A percentile compares a stretch with the other conserved stretches of the same genome.
These are phyloP conservation scores for Orthonyx spaldingii DNA, from an alignment of 2,113 vertebrate species.

Conservation along the genomic window DNA sequence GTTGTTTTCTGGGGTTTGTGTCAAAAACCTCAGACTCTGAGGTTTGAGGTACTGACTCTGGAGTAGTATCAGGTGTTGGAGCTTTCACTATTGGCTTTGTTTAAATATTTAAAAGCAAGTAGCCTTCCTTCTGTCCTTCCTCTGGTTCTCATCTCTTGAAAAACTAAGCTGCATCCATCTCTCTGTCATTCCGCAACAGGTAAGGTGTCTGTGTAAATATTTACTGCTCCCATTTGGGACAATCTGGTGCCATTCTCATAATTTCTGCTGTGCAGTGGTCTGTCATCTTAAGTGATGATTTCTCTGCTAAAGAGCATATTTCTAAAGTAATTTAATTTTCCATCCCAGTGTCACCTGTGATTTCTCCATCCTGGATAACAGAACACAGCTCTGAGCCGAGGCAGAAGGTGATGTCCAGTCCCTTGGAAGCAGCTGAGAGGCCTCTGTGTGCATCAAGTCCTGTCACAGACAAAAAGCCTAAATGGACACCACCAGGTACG, in stretches of 20 bases:
- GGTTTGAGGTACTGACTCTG: background rate
- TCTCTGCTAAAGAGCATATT: background rate
- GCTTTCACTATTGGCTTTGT: background rate
- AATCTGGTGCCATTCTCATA: background rate
- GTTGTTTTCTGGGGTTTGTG: background rate
- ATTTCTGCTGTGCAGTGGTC: background rate
- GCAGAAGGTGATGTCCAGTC: background rate
- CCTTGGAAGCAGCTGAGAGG: slow-evolving; percentile 34
- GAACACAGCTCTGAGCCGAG: background rate
- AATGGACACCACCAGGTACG: slow-evolving; percentile 90
- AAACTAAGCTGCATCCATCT: background rate
- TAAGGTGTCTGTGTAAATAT: background rate
- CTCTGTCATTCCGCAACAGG: background rate
- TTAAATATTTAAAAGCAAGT: too few species aligned
- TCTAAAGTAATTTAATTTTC: background rate
- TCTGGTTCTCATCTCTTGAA: background rate
- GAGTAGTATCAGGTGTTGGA: background rate
- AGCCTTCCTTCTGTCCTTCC: background rate
- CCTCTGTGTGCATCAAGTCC: slow-evolving; percentile 62
- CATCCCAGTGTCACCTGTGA: background rate
- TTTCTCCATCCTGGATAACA: background rate
- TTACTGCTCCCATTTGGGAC: background rate
- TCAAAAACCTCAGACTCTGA: too few species aligned
- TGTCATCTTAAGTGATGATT: background rate
- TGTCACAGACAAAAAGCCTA: slow-evolving; percentile 67